A percentile compares a stretch with the other conserved stretches of the same genome.
phyloP scores from a whole-genome alignment of 2,113 vertebrate genomes.

The Puntigrus tetrazona region DNA sequence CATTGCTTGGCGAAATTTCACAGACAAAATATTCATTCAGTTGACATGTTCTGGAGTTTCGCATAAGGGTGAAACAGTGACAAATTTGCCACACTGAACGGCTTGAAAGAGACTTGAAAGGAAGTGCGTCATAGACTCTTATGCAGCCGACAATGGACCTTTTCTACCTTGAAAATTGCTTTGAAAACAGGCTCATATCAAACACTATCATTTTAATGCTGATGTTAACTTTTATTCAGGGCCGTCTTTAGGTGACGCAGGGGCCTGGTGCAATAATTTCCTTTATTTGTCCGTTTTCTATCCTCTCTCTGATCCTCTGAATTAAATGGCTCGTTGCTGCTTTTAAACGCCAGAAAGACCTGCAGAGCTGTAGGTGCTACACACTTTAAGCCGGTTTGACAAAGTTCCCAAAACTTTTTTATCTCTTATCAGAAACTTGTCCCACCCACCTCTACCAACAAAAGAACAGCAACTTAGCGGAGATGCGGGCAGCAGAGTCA shows the following conservation, averaged over 20 bases:
- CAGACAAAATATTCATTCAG: no score
- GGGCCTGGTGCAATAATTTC: not conserved
- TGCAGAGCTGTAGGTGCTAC: not conserved
- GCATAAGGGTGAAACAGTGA: not conserved
- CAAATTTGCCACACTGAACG: no score
- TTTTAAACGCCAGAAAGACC: not conserved
- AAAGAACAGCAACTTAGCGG: not conserved
- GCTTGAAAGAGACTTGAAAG: no score
- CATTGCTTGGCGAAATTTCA: no score
- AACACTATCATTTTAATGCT: not conserved
- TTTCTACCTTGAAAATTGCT: no score
- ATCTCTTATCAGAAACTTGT: not conserved
- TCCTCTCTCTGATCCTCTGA: not conserved
- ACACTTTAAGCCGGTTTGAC: not conserved
- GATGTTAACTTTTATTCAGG: not conserved
- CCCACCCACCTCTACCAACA: not conserved
- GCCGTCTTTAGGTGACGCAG: no score
- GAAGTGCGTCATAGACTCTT: no score
- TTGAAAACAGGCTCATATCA: no score
- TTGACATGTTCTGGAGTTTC: not conserved
- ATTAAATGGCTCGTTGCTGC: not conserved
- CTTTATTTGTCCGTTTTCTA: not conserved
- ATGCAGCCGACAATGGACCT: no score
- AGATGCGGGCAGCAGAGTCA: conserved; percentile 1
- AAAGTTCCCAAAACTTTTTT: not conserved